Conservation (phyloP, 2,888 invertebrate genomes). For the Erpobdella octoculata region DNA sequence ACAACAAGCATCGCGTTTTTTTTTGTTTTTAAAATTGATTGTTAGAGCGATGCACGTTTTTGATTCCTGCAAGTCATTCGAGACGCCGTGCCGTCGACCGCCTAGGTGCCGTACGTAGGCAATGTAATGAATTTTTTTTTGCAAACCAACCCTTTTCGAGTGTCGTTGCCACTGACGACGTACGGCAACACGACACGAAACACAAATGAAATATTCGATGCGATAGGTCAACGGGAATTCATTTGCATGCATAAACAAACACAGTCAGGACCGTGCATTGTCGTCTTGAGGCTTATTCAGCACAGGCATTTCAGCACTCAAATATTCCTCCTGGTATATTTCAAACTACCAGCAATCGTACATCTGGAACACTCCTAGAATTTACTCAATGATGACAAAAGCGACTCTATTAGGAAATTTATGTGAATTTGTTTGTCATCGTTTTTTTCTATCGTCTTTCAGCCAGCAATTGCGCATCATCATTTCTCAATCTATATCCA, state of each 20-base stretch:
- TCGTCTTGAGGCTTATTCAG: background rate
- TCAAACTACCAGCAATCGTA: too few species aligned
- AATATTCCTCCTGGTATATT: background rate
- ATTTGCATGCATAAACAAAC: constrained; percentile 11
- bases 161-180: constrained; percentile 2
- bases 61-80: background rate
- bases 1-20: too few species aligned
- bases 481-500: too few species aligned
- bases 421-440: too few species aligned
- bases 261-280: background rate
- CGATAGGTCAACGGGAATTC: background rate
- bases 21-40: background rate
- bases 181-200: background rate
- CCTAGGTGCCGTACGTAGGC: too few species aligned
- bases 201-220: constrained; percentile 3
- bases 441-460: too few species aligned
- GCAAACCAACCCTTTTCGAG: background rate
- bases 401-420: too few species aligned
- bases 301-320: background rate
- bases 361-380: too few species aligned
- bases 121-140: background rate
- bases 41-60: background rate
- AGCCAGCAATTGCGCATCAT: too few species aligned
- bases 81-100: background rate
- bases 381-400: too few species aligned